Base-by-base conservation (phyloP, 2,113 vertebrate genomes). In the Pluvianellus socialis region DNA sequence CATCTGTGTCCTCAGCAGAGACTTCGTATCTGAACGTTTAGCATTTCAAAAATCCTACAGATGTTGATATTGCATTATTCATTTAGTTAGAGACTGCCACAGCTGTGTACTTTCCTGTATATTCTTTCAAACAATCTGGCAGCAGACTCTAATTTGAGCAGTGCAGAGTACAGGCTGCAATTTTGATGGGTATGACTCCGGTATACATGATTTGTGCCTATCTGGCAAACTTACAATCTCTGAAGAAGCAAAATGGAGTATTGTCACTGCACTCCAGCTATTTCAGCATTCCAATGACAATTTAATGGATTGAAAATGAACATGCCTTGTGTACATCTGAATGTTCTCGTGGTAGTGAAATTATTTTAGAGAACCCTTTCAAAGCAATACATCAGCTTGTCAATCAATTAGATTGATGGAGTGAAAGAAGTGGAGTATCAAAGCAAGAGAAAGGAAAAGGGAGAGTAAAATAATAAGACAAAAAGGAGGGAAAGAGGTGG, bases 21-120 rank as follows among this genome's bases (percentile, higher is more conserved):
- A 88, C 82, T 94, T 94, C 88, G 33, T 72, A 94, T 91, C 81
- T 85, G 71, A 83, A 40, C 12, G 10, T 77, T 97, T 96, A 97
- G 93, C 95, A 95, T 97, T 97, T 97, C 66, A 75, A 96, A 97
- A 96, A 89, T 94, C 68, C 79, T 97, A 88, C 96, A 97, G 86
- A 97, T 97, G 95, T 97, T 96, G 92, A 65, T 96, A 85, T 28
- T 97, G 94, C 90, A 96, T 97, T 97, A 97, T 97, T 98, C 96
- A 94, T 96, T 86, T 67, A 18, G 84, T 89, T 65, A 55, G 74
- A 72, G 92, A 65, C 56, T 87, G 55, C 65, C 92, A 97, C 95
- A 96, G 96, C 86, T 98, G 90, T 95, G 95, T 92, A 67, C 92
- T 96, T 96, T 67, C 71, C 91, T 95, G 91, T 88, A 28, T 45